These are phyloP conservation scores for Didymodactylos carnosus DNA, from an alignment of 2,888 invertebrate species.

Conservation along the genomic window DNA sequence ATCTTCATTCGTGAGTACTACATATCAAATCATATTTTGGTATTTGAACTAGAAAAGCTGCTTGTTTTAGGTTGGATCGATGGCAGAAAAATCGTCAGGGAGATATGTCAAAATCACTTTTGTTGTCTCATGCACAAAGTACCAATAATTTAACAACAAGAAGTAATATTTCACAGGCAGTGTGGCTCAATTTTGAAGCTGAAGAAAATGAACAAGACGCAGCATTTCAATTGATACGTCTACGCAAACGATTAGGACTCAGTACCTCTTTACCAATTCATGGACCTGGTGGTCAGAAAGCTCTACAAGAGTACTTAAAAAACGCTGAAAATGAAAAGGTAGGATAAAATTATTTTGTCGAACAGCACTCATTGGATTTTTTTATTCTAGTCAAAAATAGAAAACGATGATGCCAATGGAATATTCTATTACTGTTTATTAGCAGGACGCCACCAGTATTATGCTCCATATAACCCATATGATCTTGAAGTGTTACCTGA, in stretches of 20 bases:
- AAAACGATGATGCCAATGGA: not conserved
- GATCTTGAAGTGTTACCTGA: not conserved
- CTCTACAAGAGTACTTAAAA: not conserved
- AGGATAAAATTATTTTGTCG: not conserved
- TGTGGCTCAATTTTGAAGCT: not conserved
- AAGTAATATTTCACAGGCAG: not conserved
- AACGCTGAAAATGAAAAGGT: not conserved
- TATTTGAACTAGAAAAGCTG: not conserved
- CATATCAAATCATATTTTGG: too few relatives aligned
- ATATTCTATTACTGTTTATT: conserved; percentile 1
- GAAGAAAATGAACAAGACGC: not conserved
- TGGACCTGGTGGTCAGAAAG: conserved; percentile 1
- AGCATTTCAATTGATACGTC: conserved; percentile 1
- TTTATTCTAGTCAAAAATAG: not conserved
- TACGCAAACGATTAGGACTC: conserved; percentile 6
- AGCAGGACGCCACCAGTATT: not conserved
- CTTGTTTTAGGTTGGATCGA: not conserved
- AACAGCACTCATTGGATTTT: not conserved
- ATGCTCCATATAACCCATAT: not conserved
- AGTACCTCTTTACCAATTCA: conserved; percentile 2
- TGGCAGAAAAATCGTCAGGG: not conserved
- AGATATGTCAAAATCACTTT: not conserved
- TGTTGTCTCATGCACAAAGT: too few relatives aligned
- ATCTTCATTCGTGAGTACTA: not conserved
- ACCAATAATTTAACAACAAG: not conserved